phyloP scores from a whole-genome alignment of 2,113 vertebrate species.

The Shinisaurus crocodilurus region DNA sequence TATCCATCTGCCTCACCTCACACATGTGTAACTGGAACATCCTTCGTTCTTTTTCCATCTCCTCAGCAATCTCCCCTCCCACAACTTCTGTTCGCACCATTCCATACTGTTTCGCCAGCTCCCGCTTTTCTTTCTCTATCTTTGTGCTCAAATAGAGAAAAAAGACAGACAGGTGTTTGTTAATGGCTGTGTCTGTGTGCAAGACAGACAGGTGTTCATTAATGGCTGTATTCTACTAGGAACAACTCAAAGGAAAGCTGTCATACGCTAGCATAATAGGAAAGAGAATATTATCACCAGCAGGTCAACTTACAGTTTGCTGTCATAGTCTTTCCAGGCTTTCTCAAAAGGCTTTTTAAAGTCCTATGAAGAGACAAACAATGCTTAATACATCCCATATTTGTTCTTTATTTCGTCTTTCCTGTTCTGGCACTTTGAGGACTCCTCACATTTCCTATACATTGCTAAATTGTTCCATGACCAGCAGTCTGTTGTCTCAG shows the following conservation, averaged over 20 bases:
- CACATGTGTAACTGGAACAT: slow-evolving; percentile 81
- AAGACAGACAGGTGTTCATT: too few species aligned
- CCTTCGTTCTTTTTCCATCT: slow-evolving; percentile 78
- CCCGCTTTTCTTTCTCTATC: slow-evolving; percentile 79
- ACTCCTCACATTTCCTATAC: not conserved
- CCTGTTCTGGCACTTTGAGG: not conserved
- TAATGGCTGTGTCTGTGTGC: fast-evolving
- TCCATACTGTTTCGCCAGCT: slow-evolving; percentile 76
- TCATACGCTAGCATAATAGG: fast-evolving
- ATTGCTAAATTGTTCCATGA: not conserved
- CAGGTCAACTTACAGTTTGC: slow-evolving; percentile 75
- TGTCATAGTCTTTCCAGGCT: slow-evolving; percentile 80
- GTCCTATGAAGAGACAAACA: slow-evolving; percentile 63
- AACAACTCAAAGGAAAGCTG: not conserved
- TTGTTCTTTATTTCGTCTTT: not conserved
- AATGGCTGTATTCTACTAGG: not conserved
- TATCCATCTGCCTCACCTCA: slow-evolving; percentile 68
- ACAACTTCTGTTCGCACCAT: slow-evolving; percentile 77
- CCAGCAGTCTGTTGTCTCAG: not conserved
- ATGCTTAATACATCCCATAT: not conserved
- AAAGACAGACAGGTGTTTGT: not conserved
- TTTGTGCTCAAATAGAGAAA: slow-evolving; percentile 65
- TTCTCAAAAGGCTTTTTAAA: slow-evolving; percentile 81
- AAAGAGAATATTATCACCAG: not conserved
- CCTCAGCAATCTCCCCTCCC: slow-evolving; percentile 76